phyloP scores from a whole-genome alignment of 2,113 vertebrate genomes.

The Pipa parva region DNA sequence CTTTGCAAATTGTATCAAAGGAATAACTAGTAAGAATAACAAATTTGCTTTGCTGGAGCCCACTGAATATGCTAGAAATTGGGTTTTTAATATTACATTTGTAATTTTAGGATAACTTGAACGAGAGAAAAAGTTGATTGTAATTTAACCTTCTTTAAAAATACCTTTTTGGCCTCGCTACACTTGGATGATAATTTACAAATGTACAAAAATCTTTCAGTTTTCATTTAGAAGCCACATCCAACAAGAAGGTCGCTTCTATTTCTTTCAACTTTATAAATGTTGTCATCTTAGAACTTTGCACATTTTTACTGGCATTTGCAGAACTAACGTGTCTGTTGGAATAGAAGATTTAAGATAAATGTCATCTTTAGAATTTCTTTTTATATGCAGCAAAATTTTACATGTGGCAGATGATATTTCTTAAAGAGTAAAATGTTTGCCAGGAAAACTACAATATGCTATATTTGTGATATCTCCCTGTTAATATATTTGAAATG shows the following conservation, averaged over 20 bases:
- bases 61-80: no score
- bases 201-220: background rate
- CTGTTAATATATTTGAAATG: background rate
- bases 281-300: conserved; percentile 17
- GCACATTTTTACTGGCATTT: conserved; percentile 49
- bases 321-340: conserved; percentile 46
- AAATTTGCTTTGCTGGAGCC: no score
- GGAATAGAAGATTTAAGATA: conserved; percentile 50
- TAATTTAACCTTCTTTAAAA: conserved; percentile 6
- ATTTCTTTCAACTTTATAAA: conserved; percentile 26
- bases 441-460: conserved; percentile 7
- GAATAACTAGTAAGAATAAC: no score
- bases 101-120: background rate
- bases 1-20: no score
- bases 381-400: conserved; percentile 45
- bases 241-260: background rate
- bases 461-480: conserved; percentile 4
- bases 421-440: conserved; percentile 37
- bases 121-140: background rate
- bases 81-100: background rate
- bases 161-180: background rate
- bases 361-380: conserved; percentile 52
- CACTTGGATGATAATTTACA: background rate
- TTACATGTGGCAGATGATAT: conserved; percentile 45
- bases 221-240: background rate